These are phyloP conservation scores for Cnemophilus loriae DNA, from an alignment of 2,113 vertebrate genomes.

Conservation along the genomic window DNA sequence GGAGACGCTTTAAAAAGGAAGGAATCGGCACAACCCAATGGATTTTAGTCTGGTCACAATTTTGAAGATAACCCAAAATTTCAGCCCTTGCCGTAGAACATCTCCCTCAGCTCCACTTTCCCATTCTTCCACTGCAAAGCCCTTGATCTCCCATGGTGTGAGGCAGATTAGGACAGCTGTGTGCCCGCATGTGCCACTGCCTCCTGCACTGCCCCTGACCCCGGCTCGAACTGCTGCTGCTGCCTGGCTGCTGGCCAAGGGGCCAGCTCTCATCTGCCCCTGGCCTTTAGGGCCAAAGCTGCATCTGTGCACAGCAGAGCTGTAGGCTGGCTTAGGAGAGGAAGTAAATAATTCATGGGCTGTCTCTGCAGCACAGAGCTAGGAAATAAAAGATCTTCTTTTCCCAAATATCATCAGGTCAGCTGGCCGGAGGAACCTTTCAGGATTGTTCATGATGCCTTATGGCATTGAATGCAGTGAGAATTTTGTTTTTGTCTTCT, in stretches of 20 bases:
- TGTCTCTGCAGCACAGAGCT: background rate
- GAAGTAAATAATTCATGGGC: background rate
- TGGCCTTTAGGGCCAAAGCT: background rate
- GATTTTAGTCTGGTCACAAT: background rate
- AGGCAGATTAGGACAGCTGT: background rate
- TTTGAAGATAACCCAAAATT: background rate
- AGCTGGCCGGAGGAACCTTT: background rate
- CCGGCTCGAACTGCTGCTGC: accelerated
- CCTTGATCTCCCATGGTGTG: accelerated
- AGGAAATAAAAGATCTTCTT: background rate
- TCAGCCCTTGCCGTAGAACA: background rate
- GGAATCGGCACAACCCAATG: background rate
- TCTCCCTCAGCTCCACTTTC: background rate
- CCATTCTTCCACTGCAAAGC: background rate
- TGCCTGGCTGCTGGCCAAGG: background rate
- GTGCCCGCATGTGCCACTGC: accelerated
- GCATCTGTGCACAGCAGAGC: background rate
- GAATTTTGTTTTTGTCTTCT: background rate
- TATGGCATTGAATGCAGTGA: background rate
- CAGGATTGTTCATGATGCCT: background rate
- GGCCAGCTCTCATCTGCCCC: background rate
- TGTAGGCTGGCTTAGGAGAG: background rate
- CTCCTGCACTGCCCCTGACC: background rate
- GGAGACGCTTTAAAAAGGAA: background rate
- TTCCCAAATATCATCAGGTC: background rate